Evolutionary conservation across 2,888 invertebrate species (phyloP).

Genomic region (Neoascia interrupta): DNA sequence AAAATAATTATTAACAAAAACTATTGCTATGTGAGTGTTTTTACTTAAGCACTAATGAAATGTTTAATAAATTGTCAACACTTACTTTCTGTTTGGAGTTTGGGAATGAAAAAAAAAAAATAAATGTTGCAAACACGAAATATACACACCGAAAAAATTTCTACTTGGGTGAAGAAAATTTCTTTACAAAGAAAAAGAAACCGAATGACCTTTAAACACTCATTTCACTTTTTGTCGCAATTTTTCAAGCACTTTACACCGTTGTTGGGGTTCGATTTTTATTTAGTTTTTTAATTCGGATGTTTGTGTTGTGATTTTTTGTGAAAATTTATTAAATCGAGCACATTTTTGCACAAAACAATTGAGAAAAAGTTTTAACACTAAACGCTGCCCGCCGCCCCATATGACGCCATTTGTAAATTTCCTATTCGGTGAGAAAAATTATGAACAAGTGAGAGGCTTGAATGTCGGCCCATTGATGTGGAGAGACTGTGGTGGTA

Average conservation of each 20-base stretch:
- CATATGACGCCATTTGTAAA: constrained; percentile 70
- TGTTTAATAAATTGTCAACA: too few relatives aligned
- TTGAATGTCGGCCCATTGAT: constrained; percentile 7
- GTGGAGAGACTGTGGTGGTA: too few relatives aligned
- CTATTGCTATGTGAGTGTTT: too few relatives aligned
- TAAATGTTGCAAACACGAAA: constrained; percentile 26
- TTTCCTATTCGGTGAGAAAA: constrained; percentile 57
- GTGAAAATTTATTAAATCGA: constrained; percentile 25
- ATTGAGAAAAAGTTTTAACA: constrained; percentile 52
- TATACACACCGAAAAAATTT: constrained; percentile 56
- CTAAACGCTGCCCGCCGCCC: constrained; percentile 64
- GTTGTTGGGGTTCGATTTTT: constrained; percentile 17
- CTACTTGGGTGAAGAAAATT: constrained; percentile 47
- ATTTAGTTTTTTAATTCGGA: constrained; percentile 14
- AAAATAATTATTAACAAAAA: background rate
- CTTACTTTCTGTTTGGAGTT: constrained; percentile 54
- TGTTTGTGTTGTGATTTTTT: constrained; percentile 24
- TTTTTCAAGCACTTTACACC: constrained; percentile 36
- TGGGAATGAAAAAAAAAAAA: constrained; percentile 18
- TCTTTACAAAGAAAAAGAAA: constrained; percentile 67
- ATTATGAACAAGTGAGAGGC: constrained; percentile 17
- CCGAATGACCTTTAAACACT: constrained; percentile 64
- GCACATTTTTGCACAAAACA: constrained; percentile 63
- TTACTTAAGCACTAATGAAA: too few relatives aligned
- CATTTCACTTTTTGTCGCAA: constrained; percentile 54